These are phyloP conservation scores for Gallirallus australis DNA, from an alignment of 2,797 vertebrate genomes.

Conservation along the genomic window DNA sequence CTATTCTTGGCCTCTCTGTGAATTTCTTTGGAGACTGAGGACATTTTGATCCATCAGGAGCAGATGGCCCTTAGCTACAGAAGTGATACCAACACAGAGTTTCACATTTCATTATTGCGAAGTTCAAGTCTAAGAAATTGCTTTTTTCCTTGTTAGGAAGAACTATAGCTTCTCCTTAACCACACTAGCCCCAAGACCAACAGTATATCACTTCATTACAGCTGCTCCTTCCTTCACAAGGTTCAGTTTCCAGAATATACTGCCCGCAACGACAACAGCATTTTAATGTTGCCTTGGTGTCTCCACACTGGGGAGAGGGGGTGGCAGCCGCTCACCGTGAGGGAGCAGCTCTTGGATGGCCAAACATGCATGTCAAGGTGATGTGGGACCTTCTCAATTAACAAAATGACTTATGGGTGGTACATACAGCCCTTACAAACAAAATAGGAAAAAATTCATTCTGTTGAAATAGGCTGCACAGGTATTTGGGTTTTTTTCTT, in stretches of 20 bases:
- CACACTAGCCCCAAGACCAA: neutral
- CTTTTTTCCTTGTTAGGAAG: constrained; percentile 15
- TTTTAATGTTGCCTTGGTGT: neutral
- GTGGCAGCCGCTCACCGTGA: neutral
- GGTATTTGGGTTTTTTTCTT: neutral
- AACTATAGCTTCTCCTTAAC: constrained; percentile 1
- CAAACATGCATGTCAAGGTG: neutral
- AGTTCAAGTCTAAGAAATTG: constrained; percentile 8
- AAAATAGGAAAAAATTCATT: neutral
- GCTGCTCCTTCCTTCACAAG: neutral
- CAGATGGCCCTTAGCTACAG: neutral
- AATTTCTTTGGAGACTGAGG: neutral
- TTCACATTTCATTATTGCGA: constrained; percentile 4
- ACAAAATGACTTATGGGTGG: neutral
- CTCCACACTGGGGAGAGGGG: neutral
- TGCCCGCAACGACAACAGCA: neutral
- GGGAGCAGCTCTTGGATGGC: neutral
- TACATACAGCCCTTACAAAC: neutral
- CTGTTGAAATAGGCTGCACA: neutral
- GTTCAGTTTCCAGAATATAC: neutral
- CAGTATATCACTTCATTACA: neutral
- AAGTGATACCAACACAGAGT: neutral
- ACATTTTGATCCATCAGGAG: neutral
- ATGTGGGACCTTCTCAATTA: neutral
- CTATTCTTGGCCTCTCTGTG: neutral